phyloP scores from a whole-genome alignment of 2,888 invertebrate species.

The Melinaea marsaeus region DNA sequence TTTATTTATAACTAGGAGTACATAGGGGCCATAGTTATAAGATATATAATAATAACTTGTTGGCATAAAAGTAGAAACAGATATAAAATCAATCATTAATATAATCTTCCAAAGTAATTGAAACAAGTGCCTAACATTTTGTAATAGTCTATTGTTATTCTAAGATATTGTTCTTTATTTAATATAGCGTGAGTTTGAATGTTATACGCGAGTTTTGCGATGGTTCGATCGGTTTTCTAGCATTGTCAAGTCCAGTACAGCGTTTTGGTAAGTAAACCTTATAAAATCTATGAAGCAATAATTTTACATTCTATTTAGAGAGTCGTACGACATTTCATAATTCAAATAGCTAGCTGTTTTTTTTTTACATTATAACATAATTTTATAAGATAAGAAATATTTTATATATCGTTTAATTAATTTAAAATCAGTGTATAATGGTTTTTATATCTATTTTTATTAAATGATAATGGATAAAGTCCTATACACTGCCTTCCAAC shows the following conservation, averaged over 20 bases:
- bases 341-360: background rate
- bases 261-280: conserved; percentile 64
- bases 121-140: conserved; percentile 59
- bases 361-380: no score
- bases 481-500: no score
- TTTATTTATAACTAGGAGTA: conserved; percentile 25
- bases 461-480: no score
- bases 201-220: conserved; percentile 57
- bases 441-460: no score
- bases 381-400: no score
- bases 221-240: conserved; percentile 76
- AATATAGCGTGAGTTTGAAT: conserved; percentile 54
- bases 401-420: no score
- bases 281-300: conserved; percentile 1
- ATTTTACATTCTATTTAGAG: background rate
- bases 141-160: conserved; percentile 47
- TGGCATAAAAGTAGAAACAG: conserved; percentile 19
- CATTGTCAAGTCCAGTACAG: conserved; percentile 64
- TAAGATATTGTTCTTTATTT: conserved; percentile 41
- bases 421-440: no score
- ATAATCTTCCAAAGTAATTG: conserved; percentile 41
- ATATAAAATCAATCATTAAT: conserved; percentile 20
- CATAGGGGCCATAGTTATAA: conserved; percentile 6
- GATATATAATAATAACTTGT: conserved; percentile 6
- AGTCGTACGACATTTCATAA: background rate